Conservation (phyloP, 23 tunicate species). For the Halocynthia aurantium region DNA sequence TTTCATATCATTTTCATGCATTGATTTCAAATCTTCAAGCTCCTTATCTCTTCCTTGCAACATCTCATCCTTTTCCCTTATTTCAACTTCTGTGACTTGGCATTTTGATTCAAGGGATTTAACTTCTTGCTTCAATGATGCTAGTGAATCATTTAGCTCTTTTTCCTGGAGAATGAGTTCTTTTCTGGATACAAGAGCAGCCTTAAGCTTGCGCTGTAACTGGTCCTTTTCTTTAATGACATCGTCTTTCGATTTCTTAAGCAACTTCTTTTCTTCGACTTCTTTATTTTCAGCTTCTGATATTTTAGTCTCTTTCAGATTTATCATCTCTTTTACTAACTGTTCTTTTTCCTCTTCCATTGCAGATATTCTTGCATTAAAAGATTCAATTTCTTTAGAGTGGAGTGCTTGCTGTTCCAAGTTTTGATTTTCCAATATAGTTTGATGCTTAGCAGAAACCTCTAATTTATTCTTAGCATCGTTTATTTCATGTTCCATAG, state of each 20-base stretch:
- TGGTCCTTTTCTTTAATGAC: conserved; percentile 33
- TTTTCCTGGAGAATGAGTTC: conserved; percentile 44
- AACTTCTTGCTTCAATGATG: neutral
- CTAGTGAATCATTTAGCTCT: conserved; percentile 25
- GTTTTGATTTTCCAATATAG: neutral
- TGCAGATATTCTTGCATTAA: neutral
- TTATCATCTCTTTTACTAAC: neutral
- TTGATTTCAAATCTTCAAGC: conserved; percentile 2
- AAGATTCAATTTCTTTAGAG: neutral
- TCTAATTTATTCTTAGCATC: neutral
- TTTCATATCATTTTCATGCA: conserved; percentile 24
- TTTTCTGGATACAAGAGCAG: conserved; percentile 78
- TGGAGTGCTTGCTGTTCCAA: neutral
- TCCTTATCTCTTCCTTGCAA: conserved; percentile 1
- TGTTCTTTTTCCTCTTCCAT: conserved; percentile 17
- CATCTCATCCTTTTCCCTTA: neutral
- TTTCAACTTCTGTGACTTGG: neutral
- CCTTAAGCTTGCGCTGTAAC: conserved; percentile 73
- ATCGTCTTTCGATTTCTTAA: conserved; percentile 20
- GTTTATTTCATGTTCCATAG: neutral
- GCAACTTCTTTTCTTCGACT: neutral
- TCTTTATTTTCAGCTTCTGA: neutral
- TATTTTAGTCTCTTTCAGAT: conserved; percentile 5
- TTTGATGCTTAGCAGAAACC: neutral
- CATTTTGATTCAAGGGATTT: neutral